These are phyloP conservation scores for Mnemiopsis leidyi DNA, from an alignment of 37 sponge, comb jelly and placozoan species.

Conservation along the genomic window DNA sequence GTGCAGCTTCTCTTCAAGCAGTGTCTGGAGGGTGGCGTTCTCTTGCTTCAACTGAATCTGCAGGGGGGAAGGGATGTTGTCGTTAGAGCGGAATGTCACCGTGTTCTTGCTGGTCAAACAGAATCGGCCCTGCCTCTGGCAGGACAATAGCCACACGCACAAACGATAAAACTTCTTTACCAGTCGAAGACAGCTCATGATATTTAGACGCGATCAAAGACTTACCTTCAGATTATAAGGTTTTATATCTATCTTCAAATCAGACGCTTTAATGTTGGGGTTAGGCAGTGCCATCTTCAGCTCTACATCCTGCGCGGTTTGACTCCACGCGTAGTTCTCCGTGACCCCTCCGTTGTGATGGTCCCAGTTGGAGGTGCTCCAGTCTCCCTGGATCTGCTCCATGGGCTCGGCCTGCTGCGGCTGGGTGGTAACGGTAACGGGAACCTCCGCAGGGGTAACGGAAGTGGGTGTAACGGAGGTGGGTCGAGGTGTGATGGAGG, in stretches of 20 bases:
- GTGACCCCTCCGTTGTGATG: constrained; percentile 83
- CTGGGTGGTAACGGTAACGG: not conserved
- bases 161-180: not conserved
- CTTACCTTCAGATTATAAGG: constrained; percentile 76
- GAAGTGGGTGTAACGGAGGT: not conserved
- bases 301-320: constrained; percentile 85
- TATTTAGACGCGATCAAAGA: not conserved
- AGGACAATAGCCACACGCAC: not conserved
- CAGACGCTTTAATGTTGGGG: constrained; percentile 72
- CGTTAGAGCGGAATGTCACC: not conserved
- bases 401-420: no score
- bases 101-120: no score
- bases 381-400: constrained; percentile 10
- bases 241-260: constrained; percentile 79
- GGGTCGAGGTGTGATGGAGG: not conserved
- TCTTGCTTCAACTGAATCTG: constrained; percentile 38
- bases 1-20: constrained; percentile 72
- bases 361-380: constrained; percentile 66
- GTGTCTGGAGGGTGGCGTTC: not conserved
- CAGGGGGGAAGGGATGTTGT: not conserved
- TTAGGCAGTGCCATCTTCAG: constrained; percentile 71
- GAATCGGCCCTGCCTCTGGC: not conserved
- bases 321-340: constrained; percentile 88
- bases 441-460: not conserved
- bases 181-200: not conserved